A percentile compares a stretch with the other conserved stretches of the same genome.
These are phyloP conservation scores for Enteromius unitaeniatus DNA, from an alignment of 2,797 vertebrate genomes.

Conservation along the genomic window DNA sequence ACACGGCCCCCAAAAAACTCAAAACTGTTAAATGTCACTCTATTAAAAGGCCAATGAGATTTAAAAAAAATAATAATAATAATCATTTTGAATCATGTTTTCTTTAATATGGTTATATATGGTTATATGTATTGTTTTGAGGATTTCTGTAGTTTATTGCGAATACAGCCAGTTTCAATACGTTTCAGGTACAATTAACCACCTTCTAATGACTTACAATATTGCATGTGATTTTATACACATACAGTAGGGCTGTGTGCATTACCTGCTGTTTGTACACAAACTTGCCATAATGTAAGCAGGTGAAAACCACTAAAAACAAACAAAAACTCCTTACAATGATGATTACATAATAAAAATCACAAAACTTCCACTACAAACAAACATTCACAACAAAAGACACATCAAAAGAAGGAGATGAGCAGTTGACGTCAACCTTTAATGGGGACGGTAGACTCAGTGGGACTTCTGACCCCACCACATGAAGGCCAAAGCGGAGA, in stretches of 20 bases:
- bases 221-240: background rate
- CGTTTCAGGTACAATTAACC: background rate
- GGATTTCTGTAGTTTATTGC: no score
- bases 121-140: no score
- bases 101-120: no score
- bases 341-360: background rate
- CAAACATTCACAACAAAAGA: background rate
- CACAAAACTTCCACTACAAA: background rate
- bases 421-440: background rate
- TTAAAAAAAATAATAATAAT: no score
- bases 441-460: background rate
- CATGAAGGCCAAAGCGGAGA: slow-evolving; percentile 9
- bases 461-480: background rate
- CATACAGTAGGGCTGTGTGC: no score
- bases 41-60: no score
- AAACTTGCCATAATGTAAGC: background rate
- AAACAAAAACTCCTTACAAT: background rate
- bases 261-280: background rate
- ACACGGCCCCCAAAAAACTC: no score
- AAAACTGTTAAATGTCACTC: no score
- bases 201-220: background rate
- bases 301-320: background rate
- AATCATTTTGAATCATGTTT: no score
- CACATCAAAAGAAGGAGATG: background rate
- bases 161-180: background rate